Evolutionary conservation across 2,797 vertebrate species (phyloP), one percentile per base, ranked within the genome.

Genomic region (Peromyscus melanophrys): DNA sequence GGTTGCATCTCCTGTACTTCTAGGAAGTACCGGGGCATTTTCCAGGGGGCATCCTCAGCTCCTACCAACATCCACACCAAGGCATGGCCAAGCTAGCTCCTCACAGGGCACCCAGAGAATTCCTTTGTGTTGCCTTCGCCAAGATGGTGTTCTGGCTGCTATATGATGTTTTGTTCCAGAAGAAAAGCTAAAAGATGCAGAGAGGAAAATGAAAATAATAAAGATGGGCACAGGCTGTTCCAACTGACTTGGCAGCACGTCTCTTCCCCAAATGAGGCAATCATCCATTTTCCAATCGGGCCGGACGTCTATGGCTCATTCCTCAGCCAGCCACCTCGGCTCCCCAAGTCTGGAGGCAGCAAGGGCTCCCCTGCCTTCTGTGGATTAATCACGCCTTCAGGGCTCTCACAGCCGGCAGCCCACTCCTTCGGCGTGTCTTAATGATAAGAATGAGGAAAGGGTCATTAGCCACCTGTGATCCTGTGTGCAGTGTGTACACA

Each of bases 391-490:
- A 94, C 8, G 83, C 98, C 97, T 96, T 55, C 25, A 17, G 90
- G 96, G 96, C 92, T 93, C 92, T 92, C 92, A 10, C 95, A 95
- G 96, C 97, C 34, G 0, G 96, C 95, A 1, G n/a, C 89, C 96
- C 63, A 67, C 95, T 94, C 92, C 96, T 95, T 88, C n/a, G 1
- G 21, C 29, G 0, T 23, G 89, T 96, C 97, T 96, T 95, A 94
- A 92, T 88, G 95, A 96, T 92, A 90, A 88, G 96, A 90, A 85
- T 6, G 10, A 77, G 87, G 94, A 86, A 95, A 94, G 97, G 94
- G 94, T 96, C 97, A 73, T 97, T 91, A 96, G 96, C 96, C 96
- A 90, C 97, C 96, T 97, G 94, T 89, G 96, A 85, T 95, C 92
- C 91, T 43, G 69, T n/a, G 49, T 13, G n/a, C 82, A 19, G 92